Base-by-base conservation (phyloP, 1,140 invertebrate genomes). In the Lucilia sericata region DNA sequence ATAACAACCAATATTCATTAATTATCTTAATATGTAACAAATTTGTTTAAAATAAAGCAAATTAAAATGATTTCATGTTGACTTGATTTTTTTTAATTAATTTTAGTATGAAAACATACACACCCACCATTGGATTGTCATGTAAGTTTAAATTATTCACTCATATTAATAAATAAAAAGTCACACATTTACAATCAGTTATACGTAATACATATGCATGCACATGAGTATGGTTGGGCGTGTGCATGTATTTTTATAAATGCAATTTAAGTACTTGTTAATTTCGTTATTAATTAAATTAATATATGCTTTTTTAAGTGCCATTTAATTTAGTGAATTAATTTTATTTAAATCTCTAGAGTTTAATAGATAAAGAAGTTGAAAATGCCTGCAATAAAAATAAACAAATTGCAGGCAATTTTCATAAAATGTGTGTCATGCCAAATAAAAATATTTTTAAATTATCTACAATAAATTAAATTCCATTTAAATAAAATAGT, bases 211-310 rank as follows among this genome's bases (percentile, higher is more conserved):
- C 21, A 1, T 10, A 21, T 21, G n/a, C n/a, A 70, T 10, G 5
- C 2, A 70, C 19, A 25, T 30, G 25, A 30, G 1, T 10, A 12
- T 70, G 10, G 9, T 3, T 70, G 10, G 25, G 5, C 19, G 10
- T 70, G 51, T 55, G 49, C 49, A 49, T 49, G 25, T 49, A 49
- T 55, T 55, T 55, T 55, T 55, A 17, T 55, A 14, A 55, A 55
- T 55, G 51, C 51, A 55, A 55, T 55, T 55, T 70, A 70, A 25
- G 19, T 70, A 25, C 65, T 70, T 70, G 65, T 70, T 70, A 70
- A 70, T 70, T 21, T 70, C 9, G 21, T 70, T 70, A 70, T 70
- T 70, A 70, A 70, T 70, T 70, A 70, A 70, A 21, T 70, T 70
- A 17, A 70, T 70, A 8, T 70, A 70, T n/a, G 9, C 9, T 70